Conservation (phyloP, 1,140 invertebrate species). For the Acromyrmex echinatior region DNA sequence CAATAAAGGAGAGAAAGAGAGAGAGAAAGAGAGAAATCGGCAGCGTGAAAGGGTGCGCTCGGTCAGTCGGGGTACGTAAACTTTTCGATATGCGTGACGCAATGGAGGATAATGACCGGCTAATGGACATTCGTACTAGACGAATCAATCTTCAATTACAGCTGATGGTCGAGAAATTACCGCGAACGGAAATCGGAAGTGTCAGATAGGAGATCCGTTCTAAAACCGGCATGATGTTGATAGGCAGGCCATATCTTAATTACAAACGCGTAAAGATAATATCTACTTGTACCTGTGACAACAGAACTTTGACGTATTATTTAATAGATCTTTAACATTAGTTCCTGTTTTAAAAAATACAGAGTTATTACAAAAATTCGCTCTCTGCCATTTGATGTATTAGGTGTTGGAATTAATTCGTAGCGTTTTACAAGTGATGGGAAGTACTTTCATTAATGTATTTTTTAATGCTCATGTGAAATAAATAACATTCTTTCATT, state of each 20-base stretch:
- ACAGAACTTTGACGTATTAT: not conserved
- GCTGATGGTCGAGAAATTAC: conserved; percentile 12
- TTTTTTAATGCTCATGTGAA: no score
- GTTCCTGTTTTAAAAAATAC: not conserved
- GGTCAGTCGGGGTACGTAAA: conserved; percentile 30
- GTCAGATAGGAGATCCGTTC: conserved; percentile 5
- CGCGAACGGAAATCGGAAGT: conserved; percentile 30
- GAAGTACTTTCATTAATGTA: no score
- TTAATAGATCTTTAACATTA: not conserved
- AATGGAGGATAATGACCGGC: conserved; percentile 43
- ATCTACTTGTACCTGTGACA: not conserved
- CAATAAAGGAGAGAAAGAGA: conserved; percentile 38
- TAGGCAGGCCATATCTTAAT: not conserved
- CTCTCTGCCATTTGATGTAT: no score
- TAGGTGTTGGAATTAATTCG: no score
- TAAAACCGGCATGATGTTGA: not conserved
- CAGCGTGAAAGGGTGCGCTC: conserved; percentile 47
- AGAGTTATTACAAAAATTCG: not conserved
- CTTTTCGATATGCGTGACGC: conserved; percentile 43
- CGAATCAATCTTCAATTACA: conserved; percentile 17
- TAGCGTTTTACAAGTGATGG: no score
- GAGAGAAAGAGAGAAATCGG: conserved; percentile 28
- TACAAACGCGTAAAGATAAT: not conserved
- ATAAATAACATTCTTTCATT: no score
- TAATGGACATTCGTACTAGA: conserved; percentile 17